Evolutionary conservation across 2,888 invertebrate species (phyloP), one percentile per base, ranked within the genome.

Genomic region (Lasioglossum villosulum): DNA sequence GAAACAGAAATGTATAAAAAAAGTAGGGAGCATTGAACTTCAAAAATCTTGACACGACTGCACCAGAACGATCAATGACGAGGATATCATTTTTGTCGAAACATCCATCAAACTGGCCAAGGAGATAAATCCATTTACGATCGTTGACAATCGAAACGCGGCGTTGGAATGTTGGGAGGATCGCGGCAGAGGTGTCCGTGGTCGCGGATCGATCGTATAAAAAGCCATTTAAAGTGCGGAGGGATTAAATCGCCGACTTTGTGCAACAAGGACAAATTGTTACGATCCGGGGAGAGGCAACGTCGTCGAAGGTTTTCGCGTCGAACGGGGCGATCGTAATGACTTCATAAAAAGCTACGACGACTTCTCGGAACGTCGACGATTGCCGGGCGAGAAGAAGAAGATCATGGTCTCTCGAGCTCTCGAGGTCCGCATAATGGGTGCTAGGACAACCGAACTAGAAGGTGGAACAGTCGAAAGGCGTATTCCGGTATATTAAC

Each of bases 401-500:
- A 34, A 66, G n/a, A 59, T 27, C 63, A 45, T 30, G 70, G 16
- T 84, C 56, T 12, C 56, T 12, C 73, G 34, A 10, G 34, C 4
- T 19, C n/a, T 59, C 42, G 52, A 5, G 23, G 71, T 37, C 68
- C 68, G 63, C 34, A 68, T n/a, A 23, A 78, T 59, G 71, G 82
- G 63, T n/a, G 30, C 79, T 86, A 85, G 68, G 79, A 37, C 78
- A 45, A 48, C 30, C 16, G 78, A 39, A 27, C 79, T 77, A 82
- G 70, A 68, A 37, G 76, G 45, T 71, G 74, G 83, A 82, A 82
- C 83, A 74, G 80, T 77, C 78, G 74, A 91, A 79, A 83, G 84
- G 80, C 72, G 78, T 86, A 86, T 89, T 87, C 82, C 78, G 83
- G 91, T 91, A 90, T 94, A 94, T 94, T 94, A 93, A 94, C 94